These are phyloP conservation scores for Candidula unifasciata DNA, from an alignment of 2,888 invertebrate species.

Conservation along the genomic window DNA sequence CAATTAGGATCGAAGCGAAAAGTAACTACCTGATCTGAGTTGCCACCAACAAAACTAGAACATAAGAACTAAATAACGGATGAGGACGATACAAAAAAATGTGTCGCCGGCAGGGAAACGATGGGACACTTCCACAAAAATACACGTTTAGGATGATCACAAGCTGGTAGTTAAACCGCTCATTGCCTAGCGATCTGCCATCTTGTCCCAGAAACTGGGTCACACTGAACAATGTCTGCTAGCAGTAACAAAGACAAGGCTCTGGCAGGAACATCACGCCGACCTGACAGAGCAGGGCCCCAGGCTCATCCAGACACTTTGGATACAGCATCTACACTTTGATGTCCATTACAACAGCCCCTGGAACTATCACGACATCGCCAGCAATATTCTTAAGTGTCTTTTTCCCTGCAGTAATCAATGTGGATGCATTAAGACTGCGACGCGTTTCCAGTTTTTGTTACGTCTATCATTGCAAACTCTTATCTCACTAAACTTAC, in stretches of 20 bases:
- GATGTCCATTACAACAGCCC: slow-evolving; percentile 33
- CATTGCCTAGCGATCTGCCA: slow-evolving; percentile 4
- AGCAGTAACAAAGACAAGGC: slow-evolving; percentile 17
- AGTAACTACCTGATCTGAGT: no score
- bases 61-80: no score
- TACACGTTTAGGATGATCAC: background rate
- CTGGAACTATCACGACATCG: slow-evolving; percentile 24
- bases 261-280: slow-evolving; percentile 5
- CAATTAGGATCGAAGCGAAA: no score
- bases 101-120: no score
- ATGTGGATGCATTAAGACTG: slow-evolving; percentile 38
- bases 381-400: slow-evolving; percentile 32
- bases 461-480: slow-evolving; percentile 11
- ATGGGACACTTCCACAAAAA: background rate
- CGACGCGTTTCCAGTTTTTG: slow-evolving; percentile 3
- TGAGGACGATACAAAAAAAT: background rate
- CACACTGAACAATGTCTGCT: slow-evolving; percentile 9
- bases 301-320: slow-evolving; percentile 24
- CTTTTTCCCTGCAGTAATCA: slow-evolving; percentile 16
- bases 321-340: slow-evolving; percentile 38
- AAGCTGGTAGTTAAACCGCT: background rate
- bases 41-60: no score
- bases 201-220: background rate
- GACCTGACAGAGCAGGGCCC: slow-evolving; percentile 18
- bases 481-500: slow-evolving; percentile 30